Conservation (phyloP, 2,113 vertebrate species). For the Scophthalmus maximus region DNA sequence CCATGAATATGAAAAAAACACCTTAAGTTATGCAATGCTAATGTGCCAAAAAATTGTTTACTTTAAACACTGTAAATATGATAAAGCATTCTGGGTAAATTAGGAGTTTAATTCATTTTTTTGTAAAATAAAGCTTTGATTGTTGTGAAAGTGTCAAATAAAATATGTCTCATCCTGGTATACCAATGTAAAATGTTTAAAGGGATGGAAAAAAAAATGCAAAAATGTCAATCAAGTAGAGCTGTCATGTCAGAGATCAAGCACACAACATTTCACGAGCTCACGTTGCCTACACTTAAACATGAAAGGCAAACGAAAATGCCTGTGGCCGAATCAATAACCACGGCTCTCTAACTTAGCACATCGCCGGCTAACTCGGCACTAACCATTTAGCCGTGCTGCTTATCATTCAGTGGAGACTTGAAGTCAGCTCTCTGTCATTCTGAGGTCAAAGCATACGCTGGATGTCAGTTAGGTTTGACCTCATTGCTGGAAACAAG, state of each 20-base stretch:
- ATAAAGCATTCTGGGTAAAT: neutral
- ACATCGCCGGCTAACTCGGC: conserved; percentile 35
- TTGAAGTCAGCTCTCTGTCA: conserved; percentile 41
- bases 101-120: neutral
- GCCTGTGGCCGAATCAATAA: conserved; percentile 43
- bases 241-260: conserved; percentile 26
- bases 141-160: neutral
- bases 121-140: neutral
- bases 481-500: conserved; percentile 44
- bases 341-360: conserved; percentile 18
- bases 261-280: conserved; percentile 19
- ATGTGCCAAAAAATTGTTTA: too few species aligned
- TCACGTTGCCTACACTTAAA: conserved; percentile 6
- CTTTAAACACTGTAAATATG: neutral
- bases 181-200: neutral
- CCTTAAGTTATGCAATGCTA: too few species aligned
- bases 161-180: conserved; percentile 4
- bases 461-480: conserved; percentile 33
- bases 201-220: neutral
- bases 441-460: conserved; percentile 35
- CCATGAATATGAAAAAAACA: too few species aligned
- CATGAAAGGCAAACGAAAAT: conserved; percentile 46
- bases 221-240: conserved; percentile 28
- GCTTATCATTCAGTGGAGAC: conserved; percentile 48
- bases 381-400: conserved; percentile 30